Conservation (phyloP, 2,113 vertebrate species). For the Malurus melanocephalus region DNA sequence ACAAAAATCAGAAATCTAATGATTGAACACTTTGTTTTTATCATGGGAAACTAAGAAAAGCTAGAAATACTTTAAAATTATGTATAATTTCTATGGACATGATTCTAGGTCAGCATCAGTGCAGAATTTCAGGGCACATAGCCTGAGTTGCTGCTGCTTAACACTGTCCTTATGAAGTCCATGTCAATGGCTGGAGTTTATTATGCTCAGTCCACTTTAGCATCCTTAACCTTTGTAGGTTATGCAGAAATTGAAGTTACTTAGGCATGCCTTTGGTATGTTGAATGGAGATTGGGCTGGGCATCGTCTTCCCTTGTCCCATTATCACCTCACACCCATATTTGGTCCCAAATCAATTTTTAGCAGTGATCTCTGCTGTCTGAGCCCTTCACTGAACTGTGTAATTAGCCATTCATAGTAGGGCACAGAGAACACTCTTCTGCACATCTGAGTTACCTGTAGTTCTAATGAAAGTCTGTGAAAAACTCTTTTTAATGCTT, state of each 20-base stretch:
- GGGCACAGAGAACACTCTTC: neutral
- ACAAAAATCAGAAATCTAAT: neutral
- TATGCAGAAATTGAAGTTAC: neutral
- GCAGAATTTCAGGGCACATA: neutral
- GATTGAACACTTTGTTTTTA: neutral
- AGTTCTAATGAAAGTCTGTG: neutral
- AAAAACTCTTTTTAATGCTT: neutral
- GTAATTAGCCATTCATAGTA: neutral
- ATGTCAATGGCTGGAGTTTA: neutral
- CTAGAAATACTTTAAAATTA: neutral
- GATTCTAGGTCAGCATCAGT: neutral
- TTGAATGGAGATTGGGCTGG: neutral
- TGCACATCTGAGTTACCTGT: neutral
- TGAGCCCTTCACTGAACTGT: neutral
- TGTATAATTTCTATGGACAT: neutral
- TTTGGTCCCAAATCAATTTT: neutral
- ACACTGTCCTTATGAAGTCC: neutral
- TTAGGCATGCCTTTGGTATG: neutral
- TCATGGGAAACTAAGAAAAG: neutral
- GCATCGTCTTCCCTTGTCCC: neutral
- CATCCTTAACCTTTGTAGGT: neutral
- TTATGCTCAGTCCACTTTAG: neutral
- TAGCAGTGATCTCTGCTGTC: neutral
- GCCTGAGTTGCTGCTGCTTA: neutral
- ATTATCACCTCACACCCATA: neutral